Evolutionary conservation across 1,140 invertebrate genomes (phyloP).

Genomic region (Cydia splendana): DNA sequence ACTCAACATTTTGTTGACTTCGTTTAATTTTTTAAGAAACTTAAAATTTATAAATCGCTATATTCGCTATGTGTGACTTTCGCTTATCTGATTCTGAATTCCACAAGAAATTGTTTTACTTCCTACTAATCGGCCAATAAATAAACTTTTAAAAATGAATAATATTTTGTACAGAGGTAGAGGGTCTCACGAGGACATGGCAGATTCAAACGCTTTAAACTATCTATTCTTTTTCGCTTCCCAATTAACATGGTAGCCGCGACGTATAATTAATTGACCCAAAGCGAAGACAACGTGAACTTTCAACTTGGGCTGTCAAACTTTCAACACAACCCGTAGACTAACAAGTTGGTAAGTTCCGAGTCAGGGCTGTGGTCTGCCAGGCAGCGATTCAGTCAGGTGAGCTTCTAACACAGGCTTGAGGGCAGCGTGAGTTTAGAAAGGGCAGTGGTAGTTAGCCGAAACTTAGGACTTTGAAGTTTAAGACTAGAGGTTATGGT

Average conservation of each 20-base stretch:
- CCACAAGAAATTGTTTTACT: no score
- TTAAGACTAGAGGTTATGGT: background rate
- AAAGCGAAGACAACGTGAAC: conserved; percentile 8
- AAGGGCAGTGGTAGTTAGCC: background rate
- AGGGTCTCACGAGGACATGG: background rate
- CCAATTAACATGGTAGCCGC: conserved; percentile 7
- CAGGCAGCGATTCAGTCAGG: background rate
- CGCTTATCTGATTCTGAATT: no score
- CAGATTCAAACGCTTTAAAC: background rate
- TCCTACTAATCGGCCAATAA: no score
- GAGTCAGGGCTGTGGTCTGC: background rate
- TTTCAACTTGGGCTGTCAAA: conserved; percentile 7
- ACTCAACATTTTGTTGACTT: no score
- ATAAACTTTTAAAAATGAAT: no score
- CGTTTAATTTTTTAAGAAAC: no score
- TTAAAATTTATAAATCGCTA: no score
- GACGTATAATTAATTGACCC: conserved; percentile 14
- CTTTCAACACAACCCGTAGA: conserved; percentile 10
- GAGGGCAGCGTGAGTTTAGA: background rate
- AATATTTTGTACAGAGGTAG: no score
- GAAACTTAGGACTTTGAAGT: background rate
- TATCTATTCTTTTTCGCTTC: background rate
- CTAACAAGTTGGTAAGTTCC: conserved; percentile 13
- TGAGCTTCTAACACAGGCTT: background rate
- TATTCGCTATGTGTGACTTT: no score